These are phyloP conservation scores for Agrochola litura DNA, from an alignment of 2,888 invertebrate species.

Conservation along the genomic window DNA sequence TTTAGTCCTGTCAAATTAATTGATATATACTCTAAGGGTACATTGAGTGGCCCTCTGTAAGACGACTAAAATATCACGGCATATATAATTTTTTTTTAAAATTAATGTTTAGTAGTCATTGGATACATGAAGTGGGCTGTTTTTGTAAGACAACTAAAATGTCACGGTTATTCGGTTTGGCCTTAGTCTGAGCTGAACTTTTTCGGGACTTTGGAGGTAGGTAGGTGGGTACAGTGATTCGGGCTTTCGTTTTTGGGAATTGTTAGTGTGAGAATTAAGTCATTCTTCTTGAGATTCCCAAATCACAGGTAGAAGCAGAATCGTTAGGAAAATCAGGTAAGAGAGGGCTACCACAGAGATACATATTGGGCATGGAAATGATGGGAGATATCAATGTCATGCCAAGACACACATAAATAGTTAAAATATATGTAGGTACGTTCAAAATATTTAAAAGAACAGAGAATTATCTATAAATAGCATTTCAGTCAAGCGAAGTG, in stretches of 20 bases:
- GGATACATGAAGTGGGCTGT: no score
- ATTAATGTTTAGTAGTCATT: no score
- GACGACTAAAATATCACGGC: no score
- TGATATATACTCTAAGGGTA: no score
- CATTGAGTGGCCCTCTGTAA: no score
- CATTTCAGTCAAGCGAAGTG: not conserved
- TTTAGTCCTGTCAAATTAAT: no score
- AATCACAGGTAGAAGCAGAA: not conserved
- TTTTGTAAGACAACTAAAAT: no score
- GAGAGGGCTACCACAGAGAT: not conserved
- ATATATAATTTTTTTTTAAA: no score
- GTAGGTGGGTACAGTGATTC: not conserved
- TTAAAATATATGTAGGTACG: not conserved
- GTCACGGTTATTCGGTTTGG: not conserved
- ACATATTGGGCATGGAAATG: not conserved
- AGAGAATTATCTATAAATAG: conserved; percentile 32
- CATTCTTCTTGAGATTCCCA: not conserved
- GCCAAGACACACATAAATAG: not conserved
- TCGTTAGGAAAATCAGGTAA: not conserved
- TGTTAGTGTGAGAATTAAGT: no score
- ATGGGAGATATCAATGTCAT: not conserved
- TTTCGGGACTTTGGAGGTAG: not conserved
- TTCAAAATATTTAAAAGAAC: not conserved
- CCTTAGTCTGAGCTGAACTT: not conserved
- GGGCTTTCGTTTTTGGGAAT: not conserved